Conservation (phyloP, 1,140 invertebrate species). For the Scaptomyza graminum region DNA sequence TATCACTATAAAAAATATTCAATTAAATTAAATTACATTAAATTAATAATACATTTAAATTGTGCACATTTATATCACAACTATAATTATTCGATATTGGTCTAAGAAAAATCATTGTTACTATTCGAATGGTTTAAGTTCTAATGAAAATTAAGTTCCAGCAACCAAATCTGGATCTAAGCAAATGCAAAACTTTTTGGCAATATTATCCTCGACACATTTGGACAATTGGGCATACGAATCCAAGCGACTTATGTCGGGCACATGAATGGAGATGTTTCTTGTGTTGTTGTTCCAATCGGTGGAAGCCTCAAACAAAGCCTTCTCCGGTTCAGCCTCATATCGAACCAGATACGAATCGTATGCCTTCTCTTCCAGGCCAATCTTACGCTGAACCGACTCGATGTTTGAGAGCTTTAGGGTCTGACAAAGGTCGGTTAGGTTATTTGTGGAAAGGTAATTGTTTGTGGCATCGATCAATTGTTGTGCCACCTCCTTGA, state of each 20-base stretch:
- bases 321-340: constrained; percentile 69
- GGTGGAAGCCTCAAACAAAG: constrained; percentile 86
- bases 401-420: constrained; percentile 31
- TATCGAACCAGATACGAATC: constrained; percentile 26
- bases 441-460: constrained; percentile 40
- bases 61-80: too few relatives aligned
- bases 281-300: constrained; percentile 64
- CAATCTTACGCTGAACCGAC: constrained; percentile 35
- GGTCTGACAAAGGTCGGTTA: constrained; percentile 36
- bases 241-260: constrained; percentile 86
- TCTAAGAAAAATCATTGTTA: too few relatives aligned
- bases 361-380: background rate
- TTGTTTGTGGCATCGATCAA: constrained; percentile 84
- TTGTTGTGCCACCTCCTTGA: constrained; percentile 45
- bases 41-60: too few relatives aligned
- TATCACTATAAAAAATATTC: too few relatives aligned
- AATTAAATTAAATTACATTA: too few relatives aligned
- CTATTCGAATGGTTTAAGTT: too few relatives aligned
- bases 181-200: constrained; percentile 86
- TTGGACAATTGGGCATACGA: constrained; percentile 84
- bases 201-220: constrained; percentile 84
- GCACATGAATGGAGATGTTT: constrained; percentile 54
- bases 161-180: too few relatives aligned
- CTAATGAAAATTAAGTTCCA: too few relatives aligned
- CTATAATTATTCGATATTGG: too few relatives aligned